Evolutionary conservation across 2,113 vertebrate genomes (phyloP).

Genomic region (Dromaius novaehollandiae): DNA sequence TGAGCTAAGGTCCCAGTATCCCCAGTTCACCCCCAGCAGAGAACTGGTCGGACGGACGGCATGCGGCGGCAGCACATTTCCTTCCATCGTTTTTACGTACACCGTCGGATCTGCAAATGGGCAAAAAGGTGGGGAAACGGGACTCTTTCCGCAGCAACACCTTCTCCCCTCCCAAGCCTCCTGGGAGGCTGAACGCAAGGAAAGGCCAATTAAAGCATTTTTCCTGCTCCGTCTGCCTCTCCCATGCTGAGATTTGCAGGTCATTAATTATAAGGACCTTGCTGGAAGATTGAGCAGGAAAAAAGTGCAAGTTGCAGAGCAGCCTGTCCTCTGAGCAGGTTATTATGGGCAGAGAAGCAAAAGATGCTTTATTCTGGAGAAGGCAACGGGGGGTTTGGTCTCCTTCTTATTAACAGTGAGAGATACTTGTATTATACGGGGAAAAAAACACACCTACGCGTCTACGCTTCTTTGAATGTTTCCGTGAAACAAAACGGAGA

Average conservation of each 20-base stretch:
- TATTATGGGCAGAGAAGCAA: fast-evolving
- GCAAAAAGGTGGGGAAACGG: fast-evolving
- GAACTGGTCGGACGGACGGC: fast-evolving
- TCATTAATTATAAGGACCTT: neutral
- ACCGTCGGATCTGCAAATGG: neutral
- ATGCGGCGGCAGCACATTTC: neutral
- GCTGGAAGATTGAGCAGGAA: neutral
- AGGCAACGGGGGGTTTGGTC: neutral
- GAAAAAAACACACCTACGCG: neutral
- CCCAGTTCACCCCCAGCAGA: neutral
- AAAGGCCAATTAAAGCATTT: neutral
- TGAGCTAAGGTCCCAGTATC: fast-evolving
- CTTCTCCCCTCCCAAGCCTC: neutral
- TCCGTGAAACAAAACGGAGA: neutral
- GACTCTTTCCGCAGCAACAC: neutral
- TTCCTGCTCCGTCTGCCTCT: neutral
- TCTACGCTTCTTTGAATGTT: neutral
- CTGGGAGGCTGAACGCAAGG: neutral
- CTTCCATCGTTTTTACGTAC: fast-evolving
- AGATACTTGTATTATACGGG: fast-evolving
- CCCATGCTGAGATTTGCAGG: neutral
- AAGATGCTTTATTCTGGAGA: neutral
- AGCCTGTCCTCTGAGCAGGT: neutral
- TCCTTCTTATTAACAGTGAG: neutral
- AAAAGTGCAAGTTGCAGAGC: neutral